Conservation (phyloP, 2,113 vertebrate species). For the Gobio gobio region DNA sequence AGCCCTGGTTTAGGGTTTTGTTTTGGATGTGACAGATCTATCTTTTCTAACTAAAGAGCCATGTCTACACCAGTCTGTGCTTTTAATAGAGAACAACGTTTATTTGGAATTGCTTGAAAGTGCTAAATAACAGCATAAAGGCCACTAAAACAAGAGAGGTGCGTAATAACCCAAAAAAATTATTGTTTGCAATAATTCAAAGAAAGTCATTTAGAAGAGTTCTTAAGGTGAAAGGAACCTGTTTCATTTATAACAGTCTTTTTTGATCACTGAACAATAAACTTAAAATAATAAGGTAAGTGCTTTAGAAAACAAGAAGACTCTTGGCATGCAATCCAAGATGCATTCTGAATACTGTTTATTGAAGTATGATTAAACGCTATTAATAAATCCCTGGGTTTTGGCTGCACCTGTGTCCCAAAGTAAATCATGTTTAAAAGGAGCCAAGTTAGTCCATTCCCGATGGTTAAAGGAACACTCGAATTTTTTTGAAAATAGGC, state of each 20-base stretch:
- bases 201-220: background rate
- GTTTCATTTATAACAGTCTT: constrained; percentile 18
- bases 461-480: background rate
- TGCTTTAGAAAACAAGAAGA: constrained; percentile 15
- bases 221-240: background rate
- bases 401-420: constrained; percentile 63
- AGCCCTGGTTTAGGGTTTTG: too few relatives aligned
- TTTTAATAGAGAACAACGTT: constrained; percentile 14
- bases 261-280: constrained; percentile 10
- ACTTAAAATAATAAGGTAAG: constrained; percentile 5
- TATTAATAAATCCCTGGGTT: constrained; percentile 49
- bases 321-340: constrained; percentile 16
- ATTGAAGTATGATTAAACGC: constrained; percentile 12
- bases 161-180: constrained; percentile 25
- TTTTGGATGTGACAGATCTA: background rate
- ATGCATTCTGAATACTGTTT: constrained; percentile 28
- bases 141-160: constrained; percentile 36
- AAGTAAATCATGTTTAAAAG: constrained; percentile 33
- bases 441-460: constrained; percentile 10
- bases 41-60: background rate
- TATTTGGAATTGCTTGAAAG: constrained; percentile 37
- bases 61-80: background rate
- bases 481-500: too few relatives aligned
- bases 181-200: constrained; percentile 8
- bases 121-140: constrained; percentile 43